These are phyloP conservation scores for Cheilosia pagana DNA, from an alignment of 2,888 invertebrate species.

Conservation along the genomic window DNA sequence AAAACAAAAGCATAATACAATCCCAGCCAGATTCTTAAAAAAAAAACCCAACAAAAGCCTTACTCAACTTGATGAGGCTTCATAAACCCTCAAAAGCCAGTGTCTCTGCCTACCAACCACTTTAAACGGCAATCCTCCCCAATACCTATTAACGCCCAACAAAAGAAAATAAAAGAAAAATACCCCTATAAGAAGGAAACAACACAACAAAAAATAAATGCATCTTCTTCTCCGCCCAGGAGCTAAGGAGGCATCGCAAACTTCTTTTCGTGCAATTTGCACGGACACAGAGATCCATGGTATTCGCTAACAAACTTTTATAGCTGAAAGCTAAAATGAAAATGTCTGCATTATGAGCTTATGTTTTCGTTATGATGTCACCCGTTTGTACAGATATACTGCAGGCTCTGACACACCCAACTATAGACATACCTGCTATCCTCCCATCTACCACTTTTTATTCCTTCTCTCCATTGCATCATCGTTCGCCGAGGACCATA, in stretches of 20 bases:
- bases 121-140: conserved; percentile 34
- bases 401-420: conserved; percentile 61
- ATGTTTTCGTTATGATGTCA: conserved; percentile 75
- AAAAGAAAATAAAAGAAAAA: neutral
- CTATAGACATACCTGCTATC: conserved; percentile 8
- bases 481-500: conserved; percentile 10
- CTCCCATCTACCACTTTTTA: conserved; percentile 29
- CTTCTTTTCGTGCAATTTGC: conserved; percentile 65
- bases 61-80: conserved; percentile 16
- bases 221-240: conserved; percentile 1
- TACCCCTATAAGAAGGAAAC: neutral
- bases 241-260: conserved; percentile 30
- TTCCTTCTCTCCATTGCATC: conserved; percentile 37
- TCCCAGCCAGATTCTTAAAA: conserved; percentile 22
- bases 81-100: conserved; percentile 25
- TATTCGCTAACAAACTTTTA: conserved; percentile 46
- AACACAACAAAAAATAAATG: conserved; percentile 20
- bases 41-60: conserved; percentile 17
- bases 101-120: conserved; percentile 40
- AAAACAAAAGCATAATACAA: conserved; percentile 1
- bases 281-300: conserved; percentile 37
- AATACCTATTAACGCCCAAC: conserved; percentile 42
- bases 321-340: conserved; percentile 70
- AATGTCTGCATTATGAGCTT: conserved; percentile 73
- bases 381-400: conserved; percentile 29